Evolutionary conservation across 2,888 invertebrate species (phyloP).

Genomic region (Andrena chrysosceles): DNA sequence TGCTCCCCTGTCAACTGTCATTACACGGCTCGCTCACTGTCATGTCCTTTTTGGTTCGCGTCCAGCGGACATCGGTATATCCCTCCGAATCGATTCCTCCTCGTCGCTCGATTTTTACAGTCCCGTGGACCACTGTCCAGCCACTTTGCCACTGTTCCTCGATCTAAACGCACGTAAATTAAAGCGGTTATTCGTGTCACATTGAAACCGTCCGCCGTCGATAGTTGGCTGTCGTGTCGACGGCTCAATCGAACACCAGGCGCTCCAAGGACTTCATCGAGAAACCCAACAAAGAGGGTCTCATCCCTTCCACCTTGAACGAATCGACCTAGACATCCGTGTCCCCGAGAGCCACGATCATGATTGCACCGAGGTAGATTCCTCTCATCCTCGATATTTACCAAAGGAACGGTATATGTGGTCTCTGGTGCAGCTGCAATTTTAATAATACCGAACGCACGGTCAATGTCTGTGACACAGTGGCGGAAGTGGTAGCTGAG

Average conservation of each 20-base stretch:
- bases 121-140: background rate
- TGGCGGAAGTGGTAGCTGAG: background rate
- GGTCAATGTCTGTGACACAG: background rate
- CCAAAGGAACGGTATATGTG: too few species aligned
- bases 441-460: background rate
- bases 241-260: constrained; percentile 9
- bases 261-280: constrained; percentile 24
- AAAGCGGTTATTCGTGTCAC: background rate
- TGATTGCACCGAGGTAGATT: background rate
- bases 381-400: background rate
- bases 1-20: constrained; percentile 65
- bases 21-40: constrained; percentile 37
- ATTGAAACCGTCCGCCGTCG: background rate
- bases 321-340: background rate
- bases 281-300: constrained; percentile 11
- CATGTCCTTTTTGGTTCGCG: constrained; percentile 47
- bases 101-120: background rate
- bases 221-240: background rate
- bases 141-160: background rate
- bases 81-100: background rate
- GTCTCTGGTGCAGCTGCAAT: background rate
- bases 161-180: background rate
- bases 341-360: background rate
- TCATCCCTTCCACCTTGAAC: constrained; percentile 1
- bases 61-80: constrained; percentile 34